A percentile compares a stretch with the other conserved stretches of the same genome.
These are phyloP conservation scores for Neodon shergylaensis DNA, from an alignment of 2,113 vertebrate genomes.

Conservation along the genomic window DNA sequence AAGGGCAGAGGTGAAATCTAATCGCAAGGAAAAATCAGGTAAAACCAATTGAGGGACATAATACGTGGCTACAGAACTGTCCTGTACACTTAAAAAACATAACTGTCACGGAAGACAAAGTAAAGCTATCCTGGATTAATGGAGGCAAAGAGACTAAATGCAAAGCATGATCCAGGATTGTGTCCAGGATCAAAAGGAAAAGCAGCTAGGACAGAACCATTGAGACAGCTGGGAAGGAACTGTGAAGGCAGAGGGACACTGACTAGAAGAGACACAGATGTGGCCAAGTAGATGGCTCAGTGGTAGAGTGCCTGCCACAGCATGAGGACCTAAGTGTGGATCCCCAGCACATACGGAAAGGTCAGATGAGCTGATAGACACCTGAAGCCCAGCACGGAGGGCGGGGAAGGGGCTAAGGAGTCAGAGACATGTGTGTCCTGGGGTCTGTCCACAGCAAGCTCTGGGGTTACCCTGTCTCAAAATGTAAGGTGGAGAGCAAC, in stretches of 20 bases:
- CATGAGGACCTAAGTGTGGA: no score
- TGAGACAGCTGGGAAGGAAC: not conserved
- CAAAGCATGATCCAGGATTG: not conserved
- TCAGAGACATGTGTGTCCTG: not conserved
- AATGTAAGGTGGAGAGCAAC: not conserved
- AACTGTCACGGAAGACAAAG: constrained; percentile 49
- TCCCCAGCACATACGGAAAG: no score
- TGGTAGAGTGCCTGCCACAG: not conserved
- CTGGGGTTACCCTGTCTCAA: not conserved
- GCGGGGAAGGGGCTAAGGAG: no score
- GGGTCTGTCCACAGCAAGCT: not conserved
- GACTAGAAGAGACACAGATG: not conserved
- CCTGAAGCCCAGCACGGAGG: not conserved
- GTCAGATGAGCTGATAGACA: no score
- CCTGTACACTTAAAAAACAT: constrained; percentile 34
- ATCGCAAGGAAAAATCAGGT: constrained; percentile 50
- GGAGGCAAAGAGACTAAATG: constrained; percentile 39
- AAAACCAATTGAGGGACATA: constrained; percentile 48
- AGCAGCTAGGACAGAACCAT: not conserved
- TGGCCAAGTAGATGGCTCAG: not conserved
- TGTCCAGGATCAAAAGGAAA: constrained; percentile 19
- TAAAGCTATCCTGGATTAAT: constrained; percentile 45
- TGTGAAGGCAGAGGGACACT: not conserved
- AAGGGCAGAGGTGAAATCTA: constrained; percentile 55
- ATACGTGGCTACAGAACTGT: constrained; percentile 20